These are phyloP conservation scores for Sussaba pulchella DNA, from an alignment of 2,888 invertebrate species.

Conservation along the genomic window DNA sequence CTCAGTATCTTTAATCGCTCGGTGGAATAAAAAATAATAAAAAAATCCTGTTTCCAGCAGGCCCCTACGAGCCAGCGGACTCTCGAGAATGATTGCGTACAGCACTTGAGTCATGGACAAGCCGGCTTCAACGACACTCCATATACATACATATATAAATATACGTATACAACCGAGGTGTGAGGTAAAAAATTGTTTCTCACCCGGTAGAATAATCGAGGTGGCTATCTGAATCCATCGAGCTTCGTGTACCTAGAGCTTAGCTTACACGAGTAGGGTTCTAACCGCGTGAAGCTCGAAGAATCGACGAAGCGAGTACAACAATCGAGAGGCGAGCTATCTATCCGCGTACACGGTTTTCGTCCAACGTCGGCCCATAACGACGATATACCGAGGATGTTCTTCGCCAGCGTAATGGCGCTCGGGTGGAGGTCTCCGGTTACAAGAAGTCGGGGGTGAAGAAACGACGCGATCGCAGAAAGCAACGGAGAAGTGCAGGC, in stretches of 20 bases:
- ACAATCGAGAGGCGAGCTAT: conserved; percentile 33
- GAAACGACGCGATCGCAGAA: conserved; percentile 55
- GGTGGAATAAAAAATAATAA: neutral
- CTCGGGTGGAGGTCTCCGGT: conserved; percentile 78
- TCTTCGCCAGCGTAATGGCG: conserved; percentile 74
- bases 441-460: conserved; percentile 72
- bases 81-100: conserved; percentile 26
- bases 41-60: conserved; percentile 1
- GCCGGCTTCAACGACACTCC: neutral
- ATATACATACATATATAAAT: too few species aligned
- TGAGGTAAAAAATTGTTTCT: conserved; percentile 8
- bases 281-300: neutral
- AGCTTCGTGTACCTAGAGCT: conserved; percentile 4
- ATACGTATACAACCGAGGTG: conserved; percentile 14
- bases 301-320: conserved; percentile 20
- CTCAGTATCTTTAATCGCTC: conserved; percentile 44
- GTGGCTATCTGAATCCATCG: neutral
- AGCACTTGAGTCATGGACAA: conserved; percentile 18
- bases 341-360: conserved; percentile 38
- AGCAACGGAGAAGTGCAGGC: conserved; percentile 41
- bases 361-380: conserved; percentile 6
- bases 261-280: neutral
- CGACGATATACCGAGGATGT: conserved; percentile 61
- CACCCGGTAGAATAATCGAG: neutral
- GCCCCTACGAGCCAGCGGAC: neutral